Evolutionary conservation across 2,113 vertebrate species (phyloP), one percentile per base, ranked within the genome.

Genomic region (Blennius ocellaris): DNA sequence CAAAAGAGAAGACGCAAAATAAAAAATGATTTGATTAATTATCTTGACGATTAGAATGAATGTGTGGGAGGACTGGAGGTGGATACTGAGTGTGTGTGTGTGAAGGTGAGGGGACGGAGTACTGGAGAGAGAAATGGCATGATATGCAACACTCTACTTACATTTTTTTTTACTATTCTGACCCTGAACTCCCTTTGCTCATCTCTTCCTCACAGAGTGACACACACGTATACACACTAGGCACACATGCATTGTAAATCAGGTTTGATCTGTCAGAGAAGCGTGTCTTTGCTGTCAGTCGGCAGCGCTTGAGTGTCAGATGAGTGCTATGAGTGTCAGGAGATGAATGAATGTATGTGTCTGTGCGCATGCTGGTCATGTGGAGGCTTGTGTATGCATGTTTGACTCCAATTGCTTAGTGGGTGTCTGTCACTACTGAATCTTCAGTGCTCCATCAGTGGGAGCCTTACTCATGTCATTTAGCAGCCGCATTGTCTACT

Each of bases 221-320:
- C 81, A 54, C 76, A 54, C 57, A 51, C 52, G 62, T 50, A 41
- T 54, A 36, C 58, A 81, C 39, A 41, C 56, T 55, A n/a, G 7
- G 17, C 70, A 69, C 3, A 41, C 53, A 67, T 59, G 82, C 81
- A 85, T 87, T 83, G 80, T 88, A 92, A 89, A 91, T 92, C 87
- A 87, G 83, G 84, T 87, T 84, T 87, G 88, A 91, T 91, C 87
- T 90, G 89, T 89, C 90, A 87, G 74, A 67, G 78, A 10, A 86
- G 87, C 16, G 49, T 85, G 82, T 90, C 88, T 81, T 61, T 50
- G 82, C 89, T 90, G 90, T 90, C 91, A 89, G 78, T 83, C 17
- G 52, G 51, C 66, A n/a, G 74, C 47, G n/a, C 82, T 80, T 87
- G 88, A 89, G 78, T 88, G 84, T 89, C 87, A 89, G 78, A 85